These are phyloP conservation scores for Pollenia amentaria DNA, from an alignment of 2,888 invertebrate species.

Conservation along the genomic window DNA sequence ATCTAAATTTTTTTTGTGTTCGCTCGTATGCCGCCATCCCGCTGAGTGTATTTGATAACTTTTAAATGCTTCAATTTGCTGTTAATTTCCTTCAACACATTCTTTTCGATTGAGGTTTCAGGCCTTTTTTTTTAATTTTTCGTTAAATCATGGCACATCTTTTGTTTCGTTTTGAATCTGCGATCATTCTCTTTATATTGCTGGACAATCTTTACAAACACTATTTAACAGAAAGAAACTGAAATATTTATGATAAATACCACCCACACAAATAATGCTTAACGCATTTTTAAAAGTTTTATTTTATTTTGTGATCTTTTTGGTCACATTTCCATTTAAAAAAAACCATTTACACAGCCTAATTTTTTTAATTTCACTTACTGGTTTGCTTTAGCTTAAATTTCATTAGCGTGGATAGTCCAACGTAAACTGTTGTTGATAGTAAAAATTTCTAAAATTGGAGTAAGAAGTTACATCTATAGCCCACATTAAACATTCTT, in stretches of 20 bases:
- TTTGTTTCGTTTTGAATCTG: neutral
- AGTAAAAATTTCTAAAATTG: constrained; percentile 62
- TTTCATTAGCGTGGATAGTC: constrained; percentile 67
- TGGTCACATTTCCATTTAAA: constrained; percentile 47
- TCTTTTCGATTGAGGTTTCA: neutral
- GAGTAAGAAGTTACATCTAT: constrained; percentile 7
- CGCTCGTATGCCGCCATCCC: constrained; percentile 74
- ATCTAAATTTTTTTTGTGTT: constrained; percentile 67
- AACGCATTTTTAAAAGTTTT: constrained; percentile 49
- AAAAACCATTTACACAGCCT: constrained; percentile 35
- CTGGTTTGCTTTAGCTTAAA: constrained; percentile 33
- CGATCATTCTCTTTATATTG: neutral
- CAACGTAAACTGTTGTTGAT: constrained; percentile 63
- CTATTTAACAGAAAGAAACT: neutral
- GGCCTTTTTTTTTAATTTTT: constrained; percentile 4
- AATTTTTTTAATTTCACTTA: constrained; percentile 38
- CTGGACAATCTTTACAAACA: neutral
- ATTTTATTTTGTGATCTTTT: constrained; percentile 5
- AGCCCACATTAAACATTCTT: neutral
- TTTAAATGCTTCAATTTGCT: constrained; percentile 66
- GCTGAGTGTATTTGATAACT: constrained; percentile 72
- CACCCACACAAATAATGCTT: constrained; percentile 55
- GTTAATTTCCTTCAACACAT: constrained; percentile 68
- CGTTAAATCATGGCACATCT: constrained; percentile 23
- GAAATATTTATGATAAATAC: constrained; percentile 55